Evolutionary conservation across 2,888 invertebrate species (phyloP).

Genomic region (Hyposoter dolosus): DNA sequence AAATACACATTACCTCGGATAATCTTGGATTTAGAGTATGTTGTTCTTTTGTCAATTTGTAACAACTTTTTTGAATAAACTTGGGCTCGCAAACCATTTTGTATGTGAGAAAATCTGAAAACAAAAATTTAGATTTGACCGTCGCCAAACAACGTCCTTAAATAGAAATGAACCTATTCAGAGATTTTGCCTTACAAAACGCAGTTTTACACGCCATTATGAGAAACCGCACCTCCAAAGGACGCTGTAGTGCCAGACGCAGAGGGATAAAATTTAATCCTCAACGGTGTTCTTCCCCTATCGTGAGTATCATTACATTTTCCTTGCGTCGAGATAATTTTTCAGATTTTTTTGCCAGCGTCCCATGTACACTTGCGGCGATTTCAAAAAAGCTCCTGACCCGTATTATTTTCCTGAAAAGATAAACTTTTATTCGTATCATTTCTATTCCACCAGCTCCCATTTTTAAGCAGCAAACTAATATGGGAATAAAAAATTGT

Average conservation of each 20-base stretch:
- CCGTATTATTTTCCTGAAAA: conserved; percentile 23
- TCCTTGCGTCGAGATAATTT: neutral
- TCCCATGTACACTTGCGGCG: conserved; percentile 36
- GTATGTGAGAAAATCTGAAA: too few relatives aligned
- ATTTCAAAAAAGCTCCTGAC: conserved; percentile 44
- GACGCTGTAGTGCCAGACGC: neutral
- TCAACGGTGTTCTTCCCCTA: conserved; percentile 1
- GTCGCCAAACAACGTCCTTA: too few relatives aligned
- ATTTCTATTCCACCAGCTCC: neutral
- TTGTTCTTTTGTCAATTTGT: too few relatives aligned
- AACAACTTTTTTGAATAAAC: too few relatives aligned
- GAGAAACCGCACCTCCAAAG: neutral
- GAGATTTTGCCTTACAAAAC: neutral
- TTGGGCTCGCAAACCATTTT: too few relatives aligned
- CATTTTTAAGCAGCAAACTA: neutral
- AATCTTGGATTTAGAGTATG: too few relatives aligned
- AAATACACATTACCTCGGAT: too few relatives aligned
- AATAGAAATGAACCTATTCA: neutral
- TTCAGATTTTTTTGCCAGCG: neutral
- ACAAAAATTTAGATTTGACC: too few relatives aligned
- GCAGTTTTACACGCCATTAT: neutral
- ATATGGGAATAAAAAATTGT: conserved; percentile 28
- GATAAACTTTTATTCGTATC: neutral
- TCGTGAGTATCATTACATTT: neutral
- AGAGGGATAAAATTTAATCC: neutral